These are phyloP conservation scores for Eulemur rubriventer DNA, from an alignment of 2,797 vertebrate species.

Conservation along the genomic window DNA sequence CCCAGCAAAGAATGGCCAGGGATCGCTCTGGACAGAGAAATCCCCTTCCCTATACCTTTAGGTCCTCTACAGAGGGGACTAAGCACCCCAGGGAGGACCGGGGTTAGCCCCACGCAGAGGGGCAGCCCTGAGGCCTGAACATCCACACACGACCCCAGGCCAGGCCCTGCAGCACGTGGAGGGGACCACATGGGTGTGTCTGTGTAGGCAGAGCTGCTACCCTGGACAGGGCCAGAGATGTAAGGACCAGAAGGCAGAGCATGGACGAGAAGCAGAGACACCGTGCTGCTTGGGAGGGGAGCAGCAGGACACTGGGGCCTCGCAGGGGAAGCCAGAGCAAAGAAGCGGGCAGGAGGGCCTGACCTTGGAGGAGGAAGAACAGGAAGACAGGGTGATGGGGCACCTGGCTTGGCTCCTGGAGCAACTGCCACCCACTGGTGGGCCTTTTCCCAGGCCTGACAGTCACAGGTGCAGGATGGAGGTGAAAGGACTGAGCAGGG, in stretches of 20 bases:
- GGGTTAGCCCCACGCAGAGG: neutral
- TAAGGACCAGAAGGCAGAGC: neutral
- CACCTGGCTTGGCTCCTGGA: neutral
- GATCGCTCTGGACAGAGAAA: neutral
- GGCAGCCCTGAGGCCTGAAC: neutral
- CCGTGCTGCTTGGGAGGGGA: neutral
- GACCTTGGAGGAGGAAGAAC: neutral
- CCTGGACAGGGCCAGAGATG: neutral
- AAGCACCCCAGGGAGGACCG: conserved; percentile 89
- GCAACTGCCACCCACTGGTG: conserved; percentile 35
- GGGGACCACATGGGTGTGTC: neutral
- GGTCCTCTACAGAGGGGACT: conserved; percentile 87
- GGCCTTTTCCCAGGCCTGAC: conserved; percentile 38
- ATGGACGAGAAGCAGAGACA: neutral
- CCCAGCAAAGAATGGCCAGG: neutral
- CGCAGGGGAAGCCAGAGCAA: neutral
- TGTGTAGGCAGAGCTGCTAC: neutral
- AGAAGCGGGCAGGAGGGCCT: neutral
- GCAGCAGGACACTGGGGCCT: neutral
- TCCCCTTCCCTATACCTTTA: conserved; percentile 84
- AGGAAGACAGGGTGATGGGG: conserved; percentile 9
- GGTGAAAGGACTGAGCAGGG: neutral
- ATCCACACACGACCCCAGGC: neutral
- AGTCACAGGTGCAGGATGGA: neutral
- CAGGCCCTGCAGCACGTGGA: neutral